These are phyloP conservation scores for Chamaea fasciata DNA, from an alignment of 2,113 vertebrate species.

Conservation along the genomic window DNA sequence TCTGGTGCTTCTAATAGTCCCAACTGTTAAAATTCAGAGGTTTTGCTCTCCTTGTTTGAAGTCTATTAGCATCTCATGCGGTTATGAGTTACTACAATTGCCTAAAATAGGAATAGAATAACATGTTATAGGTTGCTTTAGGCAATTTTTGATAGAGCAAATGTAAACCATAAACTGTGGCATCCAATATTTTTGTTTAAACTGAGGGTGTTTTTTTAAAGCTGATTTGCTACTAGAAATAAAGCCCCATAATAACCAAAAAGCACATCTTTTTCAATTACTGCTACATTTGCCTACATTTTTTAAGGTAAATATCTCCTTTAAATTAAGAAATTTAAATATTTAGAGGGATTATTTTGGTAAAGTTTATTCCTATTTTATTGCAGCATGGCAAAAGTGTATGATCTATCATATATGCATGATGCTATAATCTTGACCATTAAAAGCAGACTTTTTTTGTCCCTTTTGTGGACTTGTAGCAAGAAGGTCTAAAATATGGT, in stretches of 20 bases:
- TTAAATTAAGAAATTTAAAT: background rate
- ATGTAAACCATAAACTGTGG: background rate
- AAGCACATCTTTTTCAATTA: background rate
- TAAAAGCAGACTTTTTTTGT: background rate
- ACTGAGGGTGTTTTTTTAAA: background rate
- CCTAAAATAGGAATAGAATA: background rate
- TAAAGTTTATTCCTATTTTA: background rate
- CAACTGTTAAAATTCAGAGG: background rate
- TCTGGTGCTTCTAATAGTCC: background rate
- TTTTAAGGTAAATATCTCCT: background rate
- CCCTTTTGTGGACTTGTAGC: background rate
- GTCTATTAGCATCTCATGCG: background rate
- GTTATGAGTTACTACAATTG: background rate
- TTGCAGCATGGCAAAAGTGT: background rate
- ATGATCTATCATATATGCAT: background rate
- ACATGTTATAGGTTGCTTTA: background rate
- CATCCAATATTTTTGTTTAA: background rate
- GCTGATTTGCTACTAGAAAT: background rate
- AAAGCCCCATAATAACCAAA: background rate
- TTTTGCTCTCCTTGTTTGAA: background rate
- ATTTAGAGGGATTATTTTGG: rapidly evolving
- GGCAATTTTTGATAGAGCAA: background rate
- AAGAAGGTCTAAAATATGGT: background rate
- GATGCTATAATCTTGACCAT: background rate
- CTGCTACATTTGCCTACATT: background rate